Evolutionary conservation across 2,113 vertebrate species (phyloP), one percentile per base, ranked within the genome.

Genomic region (Cheilinus undulatus): DNA sequence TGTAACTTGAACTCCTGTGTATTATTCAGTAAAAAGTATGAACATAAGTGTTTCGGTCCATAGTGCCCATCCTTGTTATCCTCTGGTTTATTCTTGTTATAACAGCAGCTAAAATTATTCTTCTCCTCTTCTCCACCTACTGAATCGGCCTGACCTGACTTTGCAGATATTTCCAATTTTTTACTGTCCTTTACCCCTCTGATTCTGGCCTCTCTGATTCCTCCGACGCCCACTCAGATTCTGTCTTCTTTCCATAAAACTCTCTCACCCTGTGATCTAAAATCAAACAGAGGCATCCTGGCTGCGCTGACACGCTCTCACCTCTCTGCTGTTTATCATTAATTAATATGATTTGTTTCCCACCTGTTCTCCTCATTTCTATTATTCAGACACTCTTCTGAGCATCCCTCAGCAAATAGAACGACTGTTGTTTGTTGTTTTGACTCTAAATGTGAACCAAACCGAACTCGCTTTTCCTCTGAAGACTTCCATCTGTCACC

Each of bases 261-360:
- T 53, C 56, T 40, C 19, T 57, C 30, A 32, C 40, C 60, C 38
- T 68, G 1, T 30, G 57, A 76, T 74, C 17, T 66, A 14, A 78
- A 86, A 84, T 64, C 54, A 81, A 74, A 81, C 28, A 5, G 45
- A 75, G 24, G 38, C 34, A 50, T 46, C 49, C 3, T 22, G 1
- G 5, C 14, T 8, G 46, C 10, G 1, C 45, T 62, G 60, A 78
- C 78, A 77, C 19, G 4, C 2, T 3, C 38, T 78, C 73, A 79
- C 79, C 74, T 73, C 74, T 67, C 20, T 3, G 1, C 42, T 72
- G 32, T 76, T 76, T 49, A 83, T 82, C 57, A 78, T 69, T 86
- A 78, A 84, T 80, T 80, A 67, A 82, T 70, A 23, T 46, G 36
- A 60, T 81, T 77, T 78, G 42, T 76, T 78, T 61, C 64, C 63